Base-by-base conservation (phyloP, 2,888 invertebrate genomes). In the Limnephilus rhombicus region DNA sequence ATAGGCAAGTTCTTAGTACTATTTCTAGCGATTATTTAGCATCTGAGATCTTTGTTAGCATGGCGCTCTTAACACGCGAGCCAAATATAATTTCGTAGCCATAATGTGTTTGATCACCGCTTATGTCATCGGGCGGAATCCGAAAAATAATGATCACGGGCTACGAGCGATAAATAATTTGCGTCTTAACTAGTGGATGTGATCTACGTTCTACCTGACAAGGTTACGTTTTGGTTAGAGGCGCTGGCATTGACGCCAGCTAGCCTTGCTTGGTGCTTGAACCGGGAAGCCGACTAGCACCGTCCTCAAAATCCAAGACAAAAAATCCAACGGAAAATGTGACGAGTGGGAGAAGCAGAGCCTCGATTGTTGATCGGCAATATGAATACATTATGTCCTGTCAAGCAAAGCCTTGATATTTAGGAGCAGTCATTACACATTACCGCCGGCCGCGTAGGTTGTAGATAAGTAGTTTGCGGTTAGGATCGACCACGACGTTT, bases 181-280 rank as follows among this genome's bases (percentile, higher is more conserved):
- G 90, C 80, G 85, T 90, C 90, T 92, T 91, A 53, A 45, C 88
- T 80, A 80, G 5, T 80, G 37, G 68, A 29, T 90, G 82, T 11
- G 68, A 68, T 68, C 85, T 29, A n/a, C 37, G 45, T 12, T 31
- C 85, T 34, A 85, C 88, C 68, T 68, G 89, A 34, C 90, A 81
- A 91, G 86, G 85, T 86, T 91, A 80, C 24, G 68, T 41, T 90
- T 87, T 29, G 85, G 91, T 85, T 85, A n/a, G 87, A 80, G 89
- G 37, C 29, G 34, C 81, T 91, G 93, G 91, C 93, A 93, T 93
- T 93, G 93, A 93, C 81, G 68, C 86, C 93, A 86, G 92, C 89
- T 92, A 92, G 89, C 93, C 92, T 93, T 90, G 92, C 89, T 90
- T 91, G 93, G 92, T 91, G 89, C 86, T 92, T 92, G 93, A 92